These are phyloP conservation scores for Rhynchomys soricoides DNA, from an alignment of 2,113 vertebrate species.

Conservation along the genomic window DNA sequence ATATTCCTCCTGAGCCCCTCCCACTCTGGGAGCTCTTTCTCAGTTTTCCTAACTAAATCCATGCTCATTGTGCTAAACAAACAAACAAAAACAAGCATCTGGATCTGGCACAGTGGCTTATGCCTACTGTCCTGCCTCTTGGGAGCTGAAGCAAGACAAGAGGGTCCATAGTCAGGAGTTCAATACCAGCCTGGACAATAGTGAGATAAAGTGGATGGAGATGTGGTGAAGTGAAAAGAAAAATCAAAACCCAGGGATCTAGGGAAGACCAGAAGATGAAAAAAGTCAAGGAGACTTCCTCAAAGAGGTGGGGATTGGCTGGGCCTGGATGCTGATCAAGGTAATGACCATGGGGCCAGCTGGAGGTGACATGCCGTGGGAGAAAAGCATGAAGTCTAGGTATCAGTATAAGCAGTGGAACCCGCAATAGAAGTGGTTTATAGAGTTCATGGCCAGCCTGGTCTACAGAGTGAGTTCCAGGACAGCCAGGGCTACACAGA, in stretches of 20 bases:
- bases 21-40: background rate
- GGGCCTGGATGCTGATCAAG: background rate
- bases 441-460: no score
- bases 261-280: background rate
- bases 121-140: background rate
- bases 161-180: background rate
- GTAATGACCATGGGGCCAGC: background rate
- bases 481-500: no score
- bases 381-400: background rate
- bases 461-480: no score
- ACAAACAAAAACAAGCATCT: background rate
- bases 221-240: background rate
- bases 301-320: background rate
- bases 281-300: background rate
- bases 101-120: no score
- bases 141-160: background rate
- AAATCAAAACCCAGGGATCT: background rate
- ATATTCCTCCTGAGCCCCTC: background rate
- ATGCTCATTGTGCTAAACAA: background rate
- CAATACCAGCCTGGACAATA: background rate
- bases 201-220: background rate
- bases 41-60: background rate
- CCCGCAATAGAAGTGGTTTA: background rate
- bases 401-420: background rate
- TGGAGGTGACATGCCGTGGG: background rate